A percentile compares a stretch with the other conserved stretches of the same genome.
phyloP scores from a whole-genome alignment of 2,797 vertebrate genomes.

The Mallotus villosus region DNA sequence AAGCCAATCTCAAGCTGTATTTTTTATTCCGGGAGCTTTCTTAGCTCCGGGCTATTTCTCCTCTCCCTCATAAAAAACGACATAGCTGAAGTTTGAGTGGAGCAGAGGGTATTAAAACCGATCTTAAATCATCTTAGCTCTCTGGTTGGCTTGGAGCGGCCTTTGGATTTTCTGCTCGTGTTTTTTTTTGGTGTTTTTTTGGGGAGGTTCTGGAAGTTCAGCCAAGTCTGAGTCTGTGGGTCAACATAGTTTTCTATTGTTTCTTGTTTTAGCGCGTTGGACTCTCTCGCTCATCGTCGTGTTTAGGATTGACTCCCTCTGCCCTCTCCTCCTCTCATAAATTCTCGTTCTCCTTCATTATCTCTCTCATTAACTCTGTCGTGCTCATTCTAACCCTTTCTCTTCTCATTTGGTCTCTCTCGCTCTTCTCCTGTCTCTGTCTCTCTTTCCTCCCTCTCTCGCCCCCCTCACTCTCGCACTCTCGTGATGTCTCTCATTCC shows the following conservation, averaged over 20 bases:
- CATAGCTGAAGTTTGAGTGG: conserved; percentile 21
- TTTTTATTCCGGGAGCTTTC: conserved; percentile 29
- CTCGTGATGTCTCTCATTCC: neutral
- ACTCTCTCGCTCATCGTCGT: neutral
- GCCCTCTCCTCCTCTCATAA: neutral
- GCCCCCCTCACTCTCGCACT: neutral
- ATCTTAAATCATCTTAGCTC: conserved; percentile 15
- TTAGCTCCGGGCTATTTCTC: conserved; percentile 22
- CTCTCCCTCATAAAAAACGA: conserved; percentile 26
- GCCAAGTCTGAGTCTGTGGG: neutral
- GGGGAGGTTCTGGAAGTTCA: neutral
- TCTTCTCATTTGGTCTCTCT: conserved; percentile 5
- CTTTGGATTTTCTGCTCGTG: neutral
- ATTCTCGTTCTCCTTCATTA: no score
- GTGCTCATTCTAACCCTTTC: neutral
- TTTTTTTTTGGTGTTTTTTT: neutral
- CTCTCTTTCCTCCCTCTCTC: neutral
- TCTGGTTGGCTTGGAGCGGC: conserved; percentile 18
- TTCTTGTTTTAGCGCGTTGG: neutral
- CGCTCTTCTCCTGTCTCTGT: neutral
- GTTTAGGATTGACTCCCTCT: neutral
- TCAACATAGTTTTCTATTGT: neutral
- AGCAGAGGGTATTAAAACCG: conserved; percentile 14
- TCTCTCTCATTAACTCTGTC: neutral
- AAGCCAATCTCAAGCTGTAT: conserved; percentile 19